Conservation (phyloP, 2,797 vertebrate species). For the Xiphorhynchus erythropygius region DNA sequence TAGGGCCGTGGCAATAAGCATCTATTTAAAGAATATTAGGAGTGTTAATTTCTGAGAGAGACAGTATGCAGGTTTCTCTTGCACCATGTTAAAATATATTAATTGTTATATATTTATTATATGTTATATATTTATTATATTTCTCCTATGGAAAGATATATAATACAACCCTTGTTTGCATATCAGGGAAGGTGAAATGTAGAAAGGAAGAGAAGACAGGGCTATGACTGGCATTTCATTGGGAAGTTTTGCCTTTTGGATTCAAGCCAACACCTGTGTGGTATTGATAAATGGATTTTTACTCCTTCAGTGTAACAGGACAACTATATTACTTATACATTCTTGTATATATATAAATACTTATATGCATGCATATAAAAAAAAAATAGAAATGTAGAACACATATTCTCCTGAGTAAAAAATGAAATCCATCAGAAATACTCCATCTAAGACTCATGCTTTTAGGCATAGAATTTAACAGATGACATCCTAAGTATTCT, state of each 20-base stretch:
- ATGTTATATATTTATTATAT: background rate
- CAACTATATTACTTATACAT: background rate
- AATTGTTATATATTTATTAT: background rate
- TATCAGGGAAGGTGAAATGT: background rate
- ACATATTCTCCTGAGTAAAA: background rate
- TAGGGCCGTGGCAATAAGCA: accelerated
- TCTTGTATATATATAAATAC: background rate
- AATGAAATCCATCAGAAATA: background rate
- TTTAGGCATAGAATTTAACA: background rate
- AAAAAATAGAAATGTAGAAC: background rate
- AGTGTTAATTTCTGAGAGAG: background rate
- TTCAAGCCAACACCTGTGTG: background rate
- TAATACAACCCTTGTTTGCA: background rate
- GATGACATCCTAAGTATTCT: background rate
- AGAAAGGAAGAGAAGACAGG: background rate
- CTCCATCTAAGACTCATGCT: background rate
- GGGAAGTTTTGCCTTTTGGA: background rate
- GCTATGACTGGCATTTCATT: background rate
- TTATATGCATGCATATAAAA: accelerated
- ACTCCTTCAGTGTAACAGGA: background rate
- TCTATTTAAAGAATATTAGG: background rate
- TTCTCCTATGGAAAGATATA: background rate
- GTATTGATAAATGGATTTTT: background rate
- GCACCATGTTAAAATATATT: background rate
- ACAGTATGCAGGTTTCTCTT: background rate